phyloP scores from a whole-genome alignment of 2,888 invertebrate genomes.

The Dryadula phaetusa region DNA sequence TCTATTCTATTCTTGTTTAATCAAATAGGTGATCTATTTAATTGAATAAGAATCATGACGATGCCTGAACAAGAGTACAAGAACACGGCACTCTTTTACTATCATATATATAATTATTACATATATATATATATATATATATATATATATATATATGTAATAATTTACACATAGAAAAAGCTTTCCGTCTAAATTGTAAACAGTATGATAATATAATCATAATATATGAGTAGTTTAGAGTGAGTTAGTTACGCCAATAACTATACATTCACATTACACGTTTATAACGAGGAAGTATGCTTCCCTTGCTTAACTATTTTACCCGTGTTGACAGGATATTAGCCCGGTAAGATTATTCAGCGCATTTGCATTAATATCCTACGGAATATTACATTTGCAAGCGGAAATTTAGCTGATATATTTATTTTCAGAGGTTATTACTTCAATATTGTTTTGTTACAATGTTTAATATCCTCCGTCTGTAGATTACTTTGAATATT shows the following conservation, averaged over 20 bases:
- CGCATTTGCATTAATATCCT: constrained; percentile 21
- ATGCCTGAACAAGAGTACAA: no score
- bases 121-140: no score
- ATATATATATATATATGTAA: no score
- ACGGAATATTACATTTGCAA: constrained; percentile 14
- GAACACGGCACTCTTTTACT: no score
- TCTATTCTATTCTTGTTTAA: no score
- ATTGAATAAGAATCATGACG: no score
- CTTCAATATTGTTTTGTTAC: neutral
- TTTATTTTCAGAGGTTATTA: neutral
- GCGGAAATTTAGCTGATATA: constrained; percentile 12
- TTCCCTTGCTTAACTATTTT: constrained; percentile 16
- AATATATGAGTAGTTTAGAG: neutral
- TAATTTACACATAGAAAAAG: no score
- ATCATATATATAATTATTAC: no score
- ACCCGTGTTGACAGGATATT: constrained; percentile 25
- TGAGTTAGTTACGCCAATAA: neutral
- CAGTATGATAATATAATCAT: neutral
- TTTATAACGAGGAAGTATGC: neutral
- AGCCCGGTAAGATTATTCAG: constrained; percentile 10
- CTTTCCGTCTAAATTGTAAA: neutral
- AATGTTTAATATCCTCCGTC: neutral
- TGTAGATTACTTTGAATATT: no score
- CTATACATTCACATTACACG: constrained; percentile 1
- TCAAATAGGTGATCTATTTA: no score